Base-by-base conservation (phyloP, 2,888 invertebrate species). In the Cyclophora albipunctata region DNA sequence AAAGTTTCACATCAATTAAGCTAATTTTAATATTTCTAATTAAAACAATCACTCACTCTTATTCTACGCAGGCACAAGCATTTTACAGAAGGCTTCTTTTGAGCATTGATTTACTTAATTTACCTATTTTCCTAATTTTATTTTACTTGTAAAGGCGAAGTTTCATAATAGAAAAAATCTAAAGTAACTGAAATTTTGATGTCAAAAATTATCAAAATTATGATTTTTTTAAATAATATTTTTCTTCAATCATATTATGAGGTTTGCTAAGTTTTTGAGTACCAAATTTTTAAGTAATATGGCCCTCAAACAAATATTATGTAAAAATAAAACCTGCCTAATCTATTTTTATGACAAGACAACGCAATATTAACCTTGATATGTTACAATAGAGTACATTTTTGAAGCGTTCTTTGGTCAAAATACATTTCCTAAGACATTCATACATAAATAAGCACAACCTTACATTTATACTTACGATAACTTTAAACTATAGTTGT, bases 41-140 rank as follows among this genome's bases (percentile, higher is more conserved):
- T 53, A 50, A 55, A 51, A 40, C 44, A 54, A 52, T 52, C 60
- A 65, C 55, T 59, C 63, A 58, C 55, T 54, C 62, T 65, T 69
- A 71, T 48, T 58, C 60, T 72, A 74, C 67, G 69, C 76, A 84
- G 83, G 82, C 84, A 84, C 85, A 85, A 84, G 86, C 85, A 75
- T 81, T 76, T 66, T 76, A 77, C 72, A 76, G 71, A 81, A 81
- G 80, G 77, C 73, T 67, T 57, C 51, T 34, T 52, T 79, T 78
- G 78, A 82, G 78, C 81, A 74, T 37, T 37, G 4, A 37, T 5
- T 37, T 37, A 37, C 5, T 67, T 57, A 42, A 7, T n/a, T n/a
- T 40, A n/a, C 40, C 6, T 40, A 40, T 40, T 40, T 20, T n/a
- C n/a, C n/a, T n/a, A n/a, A n/a, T n/a, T n/a, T n/a, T n/a, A n/a